Conservation (phyloP, 2,797 vertebrate species). For the Agapornis canus region DNA sequence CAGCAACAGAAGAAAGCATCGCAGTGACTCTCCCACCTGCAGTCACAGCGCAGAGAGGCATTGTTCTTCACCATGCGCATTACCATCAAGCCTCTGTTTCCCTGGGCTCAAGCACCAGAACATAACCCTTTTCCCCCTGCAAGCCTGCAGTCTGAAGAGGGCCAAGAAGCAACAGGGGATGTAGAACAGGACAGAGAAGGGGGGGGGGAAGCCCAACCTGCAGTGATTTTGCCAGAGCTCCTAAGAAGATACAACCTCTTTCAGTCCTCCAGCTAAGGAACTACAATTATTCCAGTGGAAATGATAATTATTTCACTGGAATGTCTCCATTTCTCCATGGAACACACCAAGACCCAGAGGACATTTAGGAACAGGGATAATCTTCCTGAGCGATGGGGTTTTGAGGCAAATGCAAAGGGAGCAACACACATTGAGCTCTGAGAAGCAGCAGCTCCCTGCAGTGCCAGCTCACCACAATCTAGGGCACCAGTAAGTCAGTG, state of each 20-base stretch:
- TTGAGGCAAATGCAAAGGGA: not conserved
- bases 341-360: not conserved
- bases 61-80: not conserved
- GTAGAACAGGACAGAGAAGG: not conserved
- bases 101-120: not conserved
- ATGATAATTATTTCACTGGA: not conserved
- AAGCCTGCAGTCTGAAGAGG: not conserved
- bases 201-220: rapidly evolving
- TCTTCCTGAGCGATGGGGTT: rapidly evolving
- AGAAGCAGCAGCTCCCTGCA: not conserved
- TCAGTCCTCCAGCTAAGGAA: not conserved
- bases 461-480: not conserved
- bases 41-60: rapidly evolving
- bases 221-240: not conserved
- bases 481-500: rapidly evolving
- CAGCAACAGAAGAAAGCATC: not conserved
- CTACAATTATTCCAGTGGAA: not conserved
- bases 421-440: rapidly evolving
- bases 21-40: not conserved
- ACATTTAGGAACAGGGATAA: not conserved
- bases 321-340: rapidly evolving
- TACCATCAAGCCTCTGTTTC: not conserved
- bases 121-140: not conserved
- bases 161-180: not conserved
- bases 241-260: rapidly evolving